Base-by-base conservation (phyloP, 2,888 invertebrate genomes). In the Amphipyra tragopoginis region DNA sequence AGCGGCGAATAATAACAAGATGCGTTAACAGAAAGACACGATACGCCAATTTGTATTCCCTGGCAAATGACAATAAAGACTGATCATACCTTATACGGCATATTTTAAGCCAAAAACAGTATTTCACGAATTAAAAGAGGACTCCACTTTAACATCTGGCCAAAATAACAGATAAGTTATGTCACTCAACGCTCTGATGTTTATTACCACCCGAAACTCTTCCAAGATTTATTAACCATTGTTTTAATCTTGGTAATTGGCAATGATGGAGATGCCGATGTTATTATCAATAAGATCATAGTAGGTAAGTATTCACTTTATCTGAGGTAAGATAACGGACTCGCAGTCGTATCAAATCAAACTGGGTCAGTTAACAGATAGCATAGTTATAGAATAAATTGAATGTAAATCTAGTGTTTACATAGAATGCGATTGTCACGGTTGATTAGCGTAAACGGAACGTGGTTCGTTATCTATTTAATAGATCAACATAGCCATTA, bases 61-160 rank as follows among this genome's bases (percentile, higher is more conserved):
- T 74, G 78, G 79, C 80, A 86, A 86, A 86, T 82, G 80, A 86
- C 79, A 86, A 88, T 85, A 85, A 88, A 85, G 73, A 76, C 72
- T 72, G 72, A 55, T 66, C 68, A 70, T 60, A 57, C 88, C 88
- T 60, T 87, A 78, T 80, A 80, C 29, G 85, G 84, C 55, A 65
- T 72, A 79, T 81, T 85, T 82, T 75, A 77, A 77, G 63, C 76
- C 78, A 53, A 83, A 89, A 85, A 85, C 76, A 86, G 85, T 78
- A 80, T 80, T 82, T 84, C 75, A 79, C 65, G 80, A 82, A 83
- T 86, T 80, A 84, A 83, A 80, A 73, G 74, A 50, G 47, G 62
- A 72, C 65, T 74, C 64, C 65, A 68, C 70, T 62, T 72, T 53
- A 72, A 75, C 67, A 70, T 77, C 62, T 80, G 74, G 73, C 84